A percentile compares a stretch with the other conserved stretches of the same genome.
phyloP scores from a whole-genome alignment of 2,113 vertebrate species.

The Nothobranchius furzeri region DNA sequence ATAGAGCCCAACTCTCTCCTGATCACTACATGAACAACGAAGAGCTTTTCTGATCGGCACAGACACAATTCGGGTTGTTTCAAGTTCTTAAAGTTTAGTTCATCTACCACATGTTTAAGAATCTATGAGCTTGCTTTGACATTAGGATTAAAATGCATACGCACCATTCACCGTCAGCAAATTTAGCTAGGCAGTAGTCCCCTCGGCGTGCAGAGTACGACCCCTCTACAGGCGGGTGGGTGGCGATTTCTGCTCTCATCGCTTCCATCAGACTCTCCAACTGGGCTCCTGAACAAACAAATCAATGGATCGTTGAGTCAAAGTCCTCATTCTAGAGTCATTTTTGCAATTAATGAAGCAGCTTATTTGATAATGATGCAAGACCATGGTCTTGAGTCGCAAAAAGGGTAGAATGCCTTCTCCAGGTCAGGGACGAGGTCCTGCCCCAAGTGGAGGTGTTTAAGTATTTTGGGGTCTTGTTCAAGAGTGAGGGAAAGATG shows the following conservation, averaged over 20 bases:
- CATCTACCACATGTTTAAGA: no score
- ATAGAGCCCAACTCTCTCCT: conserved; percentile 52
- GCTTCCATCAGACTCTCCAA: conserved; percentile 97
- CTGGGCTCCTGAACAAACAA: conserved; percentile 82
- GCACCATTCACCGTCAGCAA: conserved; percentile 94
- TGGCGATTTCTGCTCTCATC: conserved; percentile 90
- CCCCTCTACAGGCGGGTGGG: conserved; percentile 90
- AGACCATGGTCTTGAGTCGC: no score
- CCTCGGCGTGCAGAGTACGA: conserved; percentile 87
- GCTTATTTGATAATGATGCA: no score
- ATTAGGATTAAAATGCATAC: conserved; percentile 13
- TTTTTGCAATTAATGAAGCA: neutral
- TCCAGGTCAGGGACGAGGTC: no score
- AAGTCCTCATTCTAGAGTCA: neutral
- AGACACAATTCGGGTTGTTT: neutral
- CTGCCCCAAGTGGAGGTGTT: no score
- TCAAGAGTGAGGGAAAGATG: no score
- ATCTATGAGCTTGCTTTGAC: neutral
- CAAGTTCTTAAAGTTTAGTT: neutral
- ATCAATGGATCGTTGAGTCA: neutral
- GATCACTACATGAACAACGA: no score
- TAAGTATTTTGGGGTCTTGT: no score
- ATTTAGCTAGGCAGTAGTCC: conserved; percentile 95
- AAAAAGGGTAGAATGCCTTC: no score
- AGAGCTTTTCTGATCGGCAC: neutral